Evolutionary conservation across 2,888 invertebrate genomes (phyloP).

Genomic region (Lottia gigantea): DNA sequence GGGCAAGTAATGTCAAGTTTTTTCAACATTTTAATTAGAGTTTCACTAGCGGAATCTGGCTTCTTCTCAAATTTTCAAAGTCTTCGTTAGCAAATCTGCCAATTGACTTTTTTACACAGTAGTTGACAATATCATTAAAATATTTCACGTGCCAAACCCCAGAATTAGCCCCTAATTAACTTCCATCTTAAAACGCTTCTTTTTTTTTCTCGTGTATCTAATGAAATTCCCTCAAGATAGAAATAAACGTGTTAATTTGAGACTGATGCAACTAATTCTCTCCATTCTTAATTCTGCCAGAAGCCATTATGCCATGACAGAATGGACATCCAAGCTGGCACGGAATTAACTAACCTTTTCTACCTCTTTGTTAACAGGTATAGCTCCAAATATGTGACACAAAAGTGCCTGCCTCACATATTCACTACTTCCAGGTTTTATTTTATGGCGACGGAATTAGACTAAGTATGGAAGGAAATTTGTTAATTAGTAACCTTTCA

Average conservation of each 20-base stretch:
- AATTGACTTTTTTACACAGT: conserved; percentile 3
- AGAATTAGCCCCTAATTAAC: conserved; percentile 9
- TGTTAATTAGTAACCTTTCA: too few relatives aligned
- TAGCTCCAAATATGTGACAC: neutral
- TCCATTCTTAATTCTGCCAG: conserved; percentile 1
- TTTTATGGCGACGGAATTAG: too few relatives aligned
- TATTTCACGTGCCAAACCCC: neutral
- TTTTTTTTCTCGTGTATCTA: neutral
- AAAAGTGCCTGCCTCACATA: neutral
- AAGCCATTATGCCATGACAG: neutral
- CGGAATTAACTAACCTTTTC: neutral
- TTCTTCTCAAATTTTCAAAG: neutral
- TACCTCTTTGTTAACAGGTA: neutral
- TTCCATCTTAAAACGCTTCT: neutral
- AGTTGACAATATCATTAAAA: conserved; percentile 7
- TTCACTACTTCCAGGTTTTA: too few relatives aligned
- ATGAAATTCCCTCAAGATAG: neutral
- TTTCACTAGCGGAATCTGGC: neutral
- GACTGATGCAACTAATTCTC: conserved; percentile 10
- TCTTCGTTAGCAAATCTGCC: neutral
- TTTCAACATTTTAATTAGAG: neutral
- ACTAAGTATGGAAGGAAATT: too few relatives aligned
- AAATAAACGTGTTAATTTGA: conserved; percentile 11
- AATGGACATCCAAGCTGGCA: neutral
- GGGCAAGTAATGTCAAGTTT: conserved; percentile 5